These are phyloP conservation scores for Drosophila tristis DNA, from an alignment of 1,140 invertebrate species.

Conservation along the genomic window DNA sequence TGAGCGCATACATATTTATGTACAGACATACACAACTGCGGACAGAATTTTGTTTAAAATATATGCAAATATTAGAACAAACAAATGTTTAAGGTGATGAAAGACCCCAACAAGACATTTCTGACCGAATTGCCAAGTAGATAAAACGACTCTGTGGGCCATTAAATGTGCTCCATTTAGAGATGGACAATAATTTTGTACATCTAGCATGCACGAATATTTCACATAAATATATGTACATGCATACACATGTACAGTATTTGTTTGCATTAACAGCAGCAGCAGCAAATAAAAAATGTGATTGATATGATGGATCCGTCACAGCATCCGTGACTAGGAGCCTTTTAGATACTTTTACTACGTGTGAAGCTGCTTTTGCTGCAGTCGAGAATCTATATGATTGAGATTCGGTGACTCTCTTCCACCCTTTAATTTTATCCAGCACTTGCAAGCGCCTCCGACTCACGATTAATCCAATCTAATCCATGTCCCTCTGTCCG, in stretches of 20 bases:
- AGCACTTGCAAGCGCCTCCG: too few species aligned
- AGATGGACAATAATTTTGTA: not conserved
- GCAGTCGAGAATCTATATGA: too few species aligned
- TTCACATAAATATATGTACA: constrained; percentile 6
- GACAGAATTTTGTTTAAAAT: constrained; percentile 3
- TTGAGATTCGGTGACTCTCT: too few species aligned
- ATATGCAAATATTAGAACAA: constrained; percentile 4
- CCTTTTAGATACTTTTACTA: too few species aligned
- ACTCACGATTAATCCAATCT: too few species aligned
- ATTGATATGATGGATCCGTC: not conserved
- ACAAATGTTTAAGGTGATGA: constrained; percentile 3
- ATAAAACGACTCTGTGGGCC: constrained; percentile 3
- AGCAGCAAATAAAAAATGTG: constrained; percentile 1
- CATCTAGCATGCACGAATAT: not conserved
- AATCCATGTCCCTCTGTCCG: too few species aligned
- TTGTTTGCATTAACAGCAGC: constrained; percentile 1
- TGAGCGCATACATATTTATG: constrained; percentile 7
- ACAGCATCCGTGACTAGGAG: too few species aligned
- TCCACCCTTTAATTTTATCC: too few species aligned
- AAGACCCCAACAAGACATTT: too few species aligned
- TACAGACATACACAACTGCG: not conserved
- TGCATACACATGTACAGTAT: not conserved
- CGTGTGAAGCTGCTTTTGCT: not conserved
- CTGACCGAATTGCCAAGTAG: constrained; percentile 5
- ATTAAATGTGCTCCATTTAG: constrained; percentile 7